Evolutionary conservation across 1,140 invertebrate species (phyloP).

Genomic region (Caenorhabditis inopinata): DNA sequence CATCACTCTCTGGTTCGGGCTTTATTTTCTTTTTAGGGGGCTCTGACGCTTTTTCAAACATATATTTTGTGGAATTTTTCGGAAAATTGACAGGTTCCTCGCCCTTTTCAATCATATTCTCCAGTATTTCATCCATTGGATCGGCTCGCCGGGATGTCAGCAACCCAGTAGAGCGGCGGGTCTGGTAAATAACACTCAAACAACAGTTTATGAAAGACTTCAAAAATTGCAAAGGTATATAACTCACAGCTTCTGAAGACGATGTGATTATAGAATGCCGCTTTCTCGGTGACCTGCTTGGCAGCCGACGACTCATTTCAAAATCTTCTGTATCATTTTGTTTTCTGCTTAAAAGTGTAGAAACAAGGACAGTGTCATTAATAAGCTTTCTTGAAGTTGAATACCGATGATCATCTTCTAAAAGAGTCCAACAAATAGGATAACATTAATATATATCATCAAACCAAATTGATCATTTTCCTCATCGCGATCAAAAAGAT

Average conservation of each 20-base stretch:
- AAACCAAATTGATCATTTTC: background rate
- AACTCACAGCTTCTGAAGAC: background rate
- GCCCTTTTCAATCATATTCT: slow-evolving; percentile 7
- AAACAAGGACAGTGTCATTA: background rate
- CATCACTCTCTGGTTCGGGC: background rate
- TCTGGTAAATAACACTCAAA: background rate
- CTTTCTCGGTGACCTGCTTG: background rate
- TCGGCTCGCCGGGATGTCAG: background rate
- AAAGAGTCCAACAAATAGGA: background rate
- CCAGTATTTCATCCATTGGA: slow-evolving; percentile 18
- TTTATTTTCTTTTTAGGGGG: background rate
- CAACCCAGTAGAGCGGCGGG: background rate
- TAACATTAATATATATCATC: too few relatives aligned
- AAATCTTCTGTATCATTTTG: background rate
- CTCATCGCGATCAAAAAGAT: background rate
- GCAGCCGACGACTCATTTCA: background rate
- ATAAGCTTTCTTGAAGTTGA: background rate
- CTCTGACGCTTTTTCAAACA: background rate
- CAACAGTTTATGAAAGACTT: too few relatives aligned
- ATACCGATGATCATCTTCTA: background rate
- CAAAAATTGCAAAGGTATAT: too few relatives aligned
- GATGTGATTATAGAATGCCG: background rate
- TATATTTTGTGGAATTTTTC: background rate
- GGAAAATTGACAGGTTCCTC: background rate
- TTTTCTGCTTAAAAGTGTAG: background rate